Conservation (phyloP, 2,797 vertebrate genomes). For the Halcyon badia region DNA sequence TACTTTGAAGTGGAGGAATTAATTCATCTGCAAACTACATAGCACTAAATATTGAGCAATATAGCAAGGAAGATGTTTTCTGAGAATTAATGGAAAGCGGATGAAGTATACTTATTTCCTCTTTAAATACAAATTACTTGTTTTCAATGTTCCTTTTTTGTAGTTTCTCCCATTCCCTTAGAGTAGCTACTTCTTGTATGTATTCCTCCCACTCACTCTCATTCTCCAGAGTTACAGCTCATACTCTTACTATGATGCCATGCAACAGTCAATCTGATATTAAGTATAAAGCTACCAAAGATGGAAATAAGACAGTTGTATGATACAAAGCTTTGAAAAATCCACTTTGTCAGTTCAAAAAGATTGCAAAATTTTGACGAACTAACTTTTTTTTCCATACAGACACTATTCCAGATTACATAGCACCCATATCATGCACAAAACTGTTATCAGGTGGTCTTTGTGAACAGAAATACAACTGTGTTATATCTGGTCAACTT, state of each 20-base stretch:
- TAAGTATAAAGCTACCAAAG: conserved; percentile 10
- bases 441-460: not conserved
- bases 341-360: conserved; percentile 3
- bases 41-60: not conserved
- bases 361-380: conserved; percentile 17
- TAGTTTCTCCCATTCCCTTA: not conserved
- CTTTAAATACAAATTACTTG: not conserved
- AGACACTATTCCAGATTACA: conserved; percentile 6
- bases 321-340: conserved; percentile 24
- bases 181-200: not conserved
- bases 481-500: conserved; percentile 19
- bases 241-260: not conserved
- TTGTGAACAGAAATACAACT: conserved; percentile 35
- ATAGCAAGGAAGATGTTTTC: not conserved
- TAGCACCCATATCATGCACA: not conserved
- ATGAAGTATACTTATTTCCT: not conserved
- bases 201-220: not conserved
- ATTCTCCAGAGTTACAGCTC: not conserved
- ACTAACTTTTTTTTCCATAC: not conserved
- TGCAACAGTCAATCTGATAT: not conserved
- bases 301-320: not conserved
- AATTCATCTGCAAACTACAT: not conserved
- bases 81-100: not conserved
- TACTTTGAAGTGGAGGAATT: not conserved
- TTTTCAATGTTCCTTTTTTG: not conserved